Percentiles rank a stretch among this genome's conserved stretches.
Evolutionary conservation across 2,113 vertebrate genomes (phyloP).

Genomic region (Dasypus novemcinctus): DNA sequence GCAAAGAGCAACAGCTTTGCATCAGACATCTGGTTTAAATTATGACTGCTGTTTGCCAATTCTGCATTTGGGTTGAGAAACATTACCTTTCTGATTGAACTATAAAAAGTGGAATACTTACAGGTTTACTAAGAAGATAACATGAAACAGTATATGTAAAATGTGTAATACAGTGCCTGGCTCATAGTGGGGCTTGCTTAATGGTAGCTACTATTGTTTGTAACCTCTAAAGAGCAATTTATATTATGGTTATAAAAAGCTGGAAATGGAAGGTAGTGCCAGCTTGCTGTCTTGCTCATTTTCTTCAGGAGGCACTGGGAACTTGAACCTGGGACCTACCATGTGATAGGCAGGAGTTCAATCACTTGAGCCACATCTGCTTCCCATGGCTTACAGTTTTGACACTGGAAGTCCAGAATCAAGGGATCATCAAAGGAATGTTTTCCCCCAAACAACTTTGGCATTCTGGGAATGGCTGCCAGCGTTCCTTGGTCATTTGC

Average conservation of each 20-base stretch:
- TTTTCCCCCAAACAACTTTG: no score
- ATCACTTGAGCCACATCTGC: no score
- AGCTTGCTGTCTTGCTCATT: no score
- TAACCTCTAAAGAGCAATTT: neutral
- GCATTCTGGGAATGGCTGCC: no score
- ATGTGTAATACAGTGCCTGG: neutral
- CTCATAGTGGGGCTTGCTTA: neutral
- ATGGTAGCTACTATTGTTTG: neutral
- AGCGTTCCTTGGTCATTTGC: no score
- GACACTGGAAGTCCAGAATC: no score
- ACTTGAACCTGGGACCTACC: no score
- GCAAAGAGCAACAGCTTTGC: neutral
- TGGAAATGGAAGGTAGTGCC: neutral
- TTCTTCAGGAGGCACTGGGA: no score
- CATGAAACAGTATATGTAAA: neutral
- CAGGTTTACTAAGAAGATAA: neutral
- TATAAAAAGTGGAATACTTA: neutral
- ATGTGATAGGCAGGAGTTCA: no score
- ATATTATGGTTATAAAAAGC: conserved; percentile 20
- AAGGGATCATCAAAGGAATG: no score
- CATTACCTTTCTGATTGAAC: neutral
- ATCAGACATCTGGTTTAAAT: neutral
- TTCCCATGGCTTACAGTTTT: no score
- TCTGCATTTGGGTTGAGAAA: neutral
- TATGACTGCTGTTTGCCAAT: neutral